Evolutionary conservation across 30 jellyfish, hydroid and myxozoan species (phyloP).

Genomic region (Aurelia aurita complex sp. Pacific): DNA sequence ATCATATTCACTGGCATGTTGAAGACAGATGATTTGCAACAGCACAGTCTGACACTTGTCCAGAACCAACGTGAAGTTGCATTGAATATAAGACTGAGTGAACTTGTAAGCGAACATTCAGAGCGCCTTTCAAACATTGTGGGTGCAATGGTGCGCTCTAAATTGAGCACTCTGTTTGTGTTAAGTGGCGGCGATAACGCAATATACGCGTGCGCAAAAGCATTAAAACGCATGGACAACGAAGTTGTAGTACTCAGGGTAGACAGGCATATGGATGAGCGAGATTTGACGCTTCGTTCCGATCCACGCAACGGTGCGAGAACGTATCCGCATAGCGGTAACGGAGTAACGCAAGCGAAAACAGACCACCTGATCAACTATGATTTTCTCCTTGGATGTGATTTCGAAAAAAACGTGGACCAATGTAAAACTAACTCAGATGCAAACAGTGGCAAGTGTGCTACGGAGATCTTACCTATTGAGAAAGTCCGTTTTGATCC

Average conservation of each 20-base stretch:
- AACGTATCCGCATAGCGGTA: conserved; percentile 30
- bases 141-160: background rate
- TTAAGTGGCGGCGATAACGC: conserved; percentile 47
- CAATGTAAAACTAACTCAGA: conserved; percentile 17
- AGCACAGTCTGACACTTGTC: conserved; percentile 6
- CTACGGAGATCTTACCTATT: background rate
- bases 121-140: conserved; percentile 5
- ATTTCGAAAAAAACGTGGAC: conserved; percentile 16
- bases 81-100: conserved; percentile 5
- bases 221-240: background rate
- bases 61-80: background rate
- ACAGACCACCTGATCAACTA: conserved; percentile 7
- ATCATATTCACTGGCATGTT: conserved; percentile 12
- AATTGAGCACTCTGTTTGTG: background rate
- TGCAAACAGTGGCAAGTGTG: background rate
- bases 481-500: conserved; percentile 40
- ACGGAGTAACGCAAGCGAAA: conserved; percentile 44
- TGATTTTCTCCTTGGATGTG: conserved; percentile 37
- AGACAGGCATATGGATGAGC: conserved; percentile 47
- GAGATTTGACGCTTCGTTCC: conserved; percentile 18
- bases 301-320: background rate
- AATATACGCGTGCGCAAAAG: conserved; percentile 26
- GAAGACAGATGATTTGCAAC: conserved; percentile 37
- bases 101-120: conserved; percentile 27
- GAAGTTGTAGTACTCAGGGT: background rate